Base-by-base conservation (phyloP, 1,140 invertebrate genomes). In the Xylocopa sonorina region DNA sequence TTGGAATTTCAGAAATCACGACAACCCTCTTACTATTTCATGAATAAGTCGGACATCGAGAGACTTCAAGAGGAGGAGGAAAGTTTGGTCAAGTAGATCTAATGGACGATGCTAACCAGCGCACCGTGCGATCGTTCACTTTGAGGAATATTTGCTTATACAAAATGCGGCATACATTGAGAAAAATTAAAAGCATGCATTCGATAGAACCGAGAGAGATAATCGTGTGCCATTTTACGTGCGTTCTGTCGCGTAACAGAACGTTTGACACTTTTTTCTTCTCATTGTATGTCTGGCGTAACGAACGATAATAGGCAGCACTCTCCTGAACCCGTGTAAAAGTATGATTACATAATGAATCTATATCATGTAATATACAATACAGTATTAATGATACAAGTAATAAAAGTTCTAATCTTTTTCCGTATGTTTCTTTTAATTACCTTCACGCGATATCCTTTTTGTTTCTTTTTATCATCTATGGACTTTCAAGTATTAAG, bases 1-100 rank as follows among this genome's bases (percentile, higher is more conserved):
- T 34, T 27, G 73, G 53, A 51, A 46, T 79, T 81, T 68, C 87
- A 95, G 89, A 97, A 96, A 94, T 97, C 97, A 71, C 94, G 97
- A 63, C 97, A 97, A 88, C 97, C 97, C 1, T 97, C 96, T n/a
- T 98, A 97, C 91, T 98, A 98, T 90, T 98, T 97, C 88, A 97
- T 98, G 94, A 98, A 98, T 88, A 97, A 97, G 92, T 95, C 96
- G 14, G 97, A 98, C 80, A 97, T 98, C 84, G 91, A 96, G 63
- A 93, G 95, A 69, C 94, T 97, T n/a, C 96, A 97, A 91, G 96
- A 97, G 88, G 96, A 98, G 90, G 95, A 97, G 88, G 95, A 96
- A 87, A 91, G 93, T 12, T 67, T 89, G 60, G 50, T 57, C n/a
- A 57, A 64, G 41, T 85, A 82, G 66, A 72, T 50, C 24, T 18